Evolutionary conservation across 2,797 vertebrate genomes (phyloP).

Genomic region (Karalla daura): DNA sequence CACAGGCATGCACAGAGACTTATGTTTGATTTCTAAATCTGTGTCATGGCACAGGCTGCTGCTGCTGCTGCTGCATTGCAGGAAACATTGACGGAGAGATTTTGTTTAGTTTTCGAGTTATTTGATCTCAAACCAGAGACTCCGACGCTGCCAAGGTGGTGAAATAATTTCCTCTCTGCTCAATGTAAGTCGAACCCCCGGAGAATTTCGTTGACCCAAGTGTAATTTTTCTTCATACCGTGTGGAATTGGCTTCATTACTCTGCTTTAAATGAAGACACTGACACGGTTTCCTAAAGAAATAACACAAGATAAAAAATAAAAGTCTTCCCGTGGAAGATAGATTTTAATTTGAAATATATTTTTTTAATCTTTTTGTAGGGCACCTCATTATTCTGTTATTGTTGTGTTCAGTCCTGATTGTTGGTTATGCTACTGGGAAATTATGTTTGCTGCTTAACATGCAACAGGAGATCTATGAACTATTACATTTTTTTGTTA

Average conservation of each 20-base stretch:
- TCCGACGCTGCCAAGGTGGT: slow-evolving; percentile 8
- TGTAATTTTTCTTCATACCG: slow-evolving; percentile 10
- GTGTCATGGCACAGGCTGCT: slow-evolving; percentile 26
- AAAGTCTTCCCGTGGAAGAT: not conserved
- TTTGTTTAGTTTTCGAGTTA: slow-evolving; percentile 4
- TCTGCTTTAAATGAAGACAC: slow-evolving; percentile 5
- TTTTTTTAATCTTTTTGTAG: not conserved
- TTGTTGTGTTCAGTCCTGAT: too few species aligned
- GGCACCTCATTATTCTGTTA: not conserved
- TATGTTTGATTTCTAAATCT: slow-evolving; percentile 32
- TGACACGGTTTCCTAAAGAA: slow-evolving; percentile 4
- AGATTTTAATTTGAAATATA: not conserved
- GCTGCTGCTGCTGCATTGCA: slow-evolving; percentile 38
- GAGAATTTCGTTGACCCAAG: slow-evolving; percentile 25
- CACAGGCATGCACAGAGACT: not conserved
- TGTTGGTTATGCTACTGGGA: not conserved
- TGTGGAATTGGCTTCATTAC: not conserved
- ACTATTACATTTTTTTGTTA: not conserved
- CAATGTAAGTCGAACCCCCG: not conserved
- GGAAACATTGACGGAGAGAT: slow-evolving; percentile 16
- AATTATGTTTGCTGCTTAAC: not conserved
- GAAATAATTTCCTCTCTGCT: slow-evolving; percentile 7
- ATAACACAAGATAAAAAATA: slow-evolving; percentile 28
- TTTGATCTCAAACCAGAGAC: not conserved
- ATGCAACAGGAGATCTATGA: not conserved